Evolutionary conservation across 2,797 vertebrate species (phyloP), one percentile per base, ranked within the genome.

Genomic region (Mormyrus proboscirostris): DNA sequence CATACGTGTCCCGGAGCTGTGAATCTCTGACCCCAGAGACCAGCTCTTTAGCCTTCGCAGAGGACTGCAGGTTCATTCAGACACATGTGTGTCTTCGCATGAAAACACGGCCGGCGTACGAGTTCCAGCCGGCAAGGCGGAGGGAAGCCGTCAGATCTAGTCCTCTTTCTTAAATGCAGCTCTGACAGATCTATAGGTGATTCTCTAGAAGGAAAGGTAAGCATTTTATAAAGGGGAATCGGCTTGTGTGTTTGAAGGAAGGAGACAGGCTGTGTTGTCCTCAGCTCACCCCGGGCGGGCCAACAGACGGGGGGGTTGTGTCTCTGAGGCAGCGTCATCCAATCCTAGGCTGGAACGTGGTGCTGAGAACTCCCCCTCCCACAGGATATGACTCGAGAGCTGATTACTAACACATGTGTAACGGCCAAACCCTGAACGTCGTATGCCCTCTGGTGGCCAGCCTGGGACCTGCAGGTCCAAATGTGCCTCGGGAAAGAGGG

Each of bases 331-430:
- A 38, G 14, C 47, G 0, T 51, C 25, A n/a, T 88, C 76, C 73
- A 87, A 89, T 86, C 49, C 25, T 4, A 38, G 25, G 5, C 85
- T 49, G n/a, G 49, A 86, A 49, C 19, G 25, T 9, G 29, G 62
- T 55, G 14, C 47, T 29, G 47, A 69, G 57, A 47, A 10, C 62
- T 22, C 19, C 29, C 79, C 82, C 49, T 50, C 87, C 87, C 62
- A 86, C 86, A 88, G 82, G 89, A 57, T 86, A 22, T 88, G 89
- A 83, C 51, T 90, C 19, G 16, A 88, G 57, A 47, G 19, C 89
- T 91, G 88, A 88, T 89, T 79, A 69, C 89, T 86, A 88, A 88
- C 88, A 89, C 88, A 44, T 90, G 84, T 89, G 62, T 55, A 29
- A 65, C 33, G 50, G 59, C 29, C 44, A 76, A 86, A 89, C 5